Evolutionary conservation across 2,113 vertebrate genomes (phyloP), one percentile per base, ranked within the genome.

Genomic region (Machaerirhynchus nigripectus): DNA sequence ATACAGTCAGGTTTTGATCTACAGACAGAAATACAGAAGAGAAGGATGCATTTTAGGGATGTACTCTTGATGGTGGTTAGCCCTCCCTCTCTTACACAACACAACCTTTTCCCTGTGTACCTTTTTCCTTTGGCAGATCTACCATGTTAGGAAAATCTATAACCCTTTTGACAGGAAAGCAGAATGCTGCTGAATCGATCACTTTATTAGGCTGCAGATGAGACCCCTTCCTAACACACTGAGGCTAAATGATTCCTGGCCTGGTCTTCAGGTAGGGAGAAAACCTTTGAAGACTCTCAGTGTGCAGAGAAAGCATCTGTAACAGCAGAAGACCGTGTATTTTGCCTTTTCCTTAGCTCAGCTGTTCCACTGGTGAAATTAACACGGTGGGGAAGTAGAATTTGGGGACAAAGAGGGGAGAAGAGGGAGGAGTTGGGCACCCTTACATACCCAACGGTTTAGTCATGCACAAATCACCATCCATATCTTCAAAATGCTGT

Each of bases 391-490:
- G 26, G 50, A 27, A 73, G 44, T 3, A 24, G 37, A 42, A 14
- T 65, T 6, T 35, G 40, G 31, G 28, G 28, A 44, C 70, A 47
- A 57, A 30, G 18, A 68, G 46, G 30, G 11, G 31, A 84, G 20
- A 42, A 84, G 47, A 63, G 18, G 33, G 27, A 57, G 37, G 42
- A 61, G 35, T n/a, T 89, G 15, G 35, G 19, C 35, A 23, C 20
- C 23, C 15, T 69, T 28, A 33, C 2, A 3, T 42, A 24, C 6
- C 14, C 27, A 21, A 0, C 18, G 22, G 11, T 77, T 76, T 52
- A 69, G 19, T 61, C n/a, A 50, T 35, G 47, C 37, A 52, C 22
- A 84, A 37, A 52, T 67, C 33, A n/a, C 30, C 67, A 21, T 42
- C 39, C 9, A 0, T 26, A 11, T n/a, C 47, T 75, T 50, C 52